Conservation (phyloP, 2,888 invertebrate species). For the Poecilus cupreus region DNA sequence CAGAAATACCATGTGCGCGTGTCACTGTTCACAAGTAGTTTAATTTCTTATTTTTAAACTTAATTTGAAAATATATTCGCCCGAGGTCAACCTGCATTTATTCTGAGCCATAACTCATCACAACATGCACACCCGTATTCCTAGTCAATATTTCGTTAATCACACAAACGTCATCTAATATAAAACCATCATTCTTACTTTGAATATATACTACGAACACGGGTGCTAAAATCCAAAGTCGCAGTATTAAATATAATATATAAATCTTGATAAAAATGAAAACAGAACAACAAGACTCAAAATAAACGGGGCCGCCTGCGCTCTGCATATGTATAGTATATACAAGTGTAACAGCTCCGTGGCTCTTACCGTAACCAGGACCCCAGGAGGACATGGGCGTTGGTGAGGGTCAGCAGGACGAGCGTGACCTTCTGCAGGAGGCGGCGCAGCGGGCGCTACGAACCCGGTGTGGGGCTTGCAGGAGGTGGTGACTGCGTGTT, state of each 20-base stretch:
- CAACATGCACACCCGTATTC: conserved; percentile 36
- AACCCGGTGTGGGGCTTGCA: conserved; percentile 56
- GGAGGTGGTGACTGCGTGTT: conserved; percentile 65
- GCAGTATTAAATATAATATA: conserved; percentile 35
- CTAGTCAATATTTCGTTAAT: conserved; percentile 31
- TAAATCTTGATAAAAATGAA: conserved; percentile 42
- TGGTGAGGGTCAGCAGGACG: conserved; percentile 53
- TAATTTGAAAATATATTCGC: conserved; percentile 53
- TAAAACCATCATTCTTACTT: conserved; percentile 28
- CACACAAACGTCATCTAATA: conserved; percentile 36
- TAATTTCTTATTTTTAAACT: conserved; percentile 53
- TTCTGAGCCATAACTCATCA: conserved; percentile 48
- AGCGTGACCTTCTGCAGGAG: conserved; percentile 51
- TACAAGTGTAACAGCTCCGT: conserved; percentile 44
- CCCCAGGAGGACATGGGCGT: conserved; percentile 50
- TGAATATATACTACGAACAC: conserved; percentile 24
- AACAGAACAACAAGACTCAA: conserved; percentile 49
- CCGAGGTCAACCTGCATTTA: conserved; percentile 45
- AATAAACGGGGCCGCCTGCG: conserved; percentile 31
- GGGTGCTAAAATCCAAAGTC: conserved; percentile 21
- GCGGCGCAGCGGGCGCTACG: conserved; percentile 50
- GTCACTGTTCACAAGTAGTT: conserved; percentile 58
- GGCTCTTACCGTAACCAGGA: conserved; percentile 45
- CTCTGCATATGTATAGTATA: conserved; percentile 52
- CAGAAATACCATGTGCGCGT: conserved; percentile 52